phyloP scores from a whole-genome alignment of 1,140 invertebrate species.

The Macrosteles quadrilineatus region DNA sequence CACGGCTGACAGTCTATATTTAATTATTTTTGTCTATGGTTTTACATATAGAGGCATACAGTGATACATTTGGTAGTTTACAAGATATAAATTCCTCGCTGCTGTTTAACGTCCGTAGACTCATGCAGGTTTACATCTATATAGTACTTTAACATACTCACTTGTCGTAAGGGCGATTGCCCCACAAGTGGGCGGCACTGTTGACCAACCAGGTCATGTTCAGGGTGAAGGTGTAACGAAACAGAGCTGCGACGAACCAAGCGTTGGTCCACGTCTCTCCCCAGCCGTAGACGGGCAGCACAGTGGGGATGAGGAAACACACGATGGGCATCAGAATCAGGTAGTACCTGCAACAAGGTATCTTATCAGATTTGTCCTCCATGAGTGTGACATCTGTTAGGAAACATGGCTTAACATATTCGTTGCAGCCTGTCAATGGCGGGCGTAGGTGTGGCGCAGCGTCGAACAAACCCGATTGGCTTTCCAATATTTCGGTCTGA shows the following conservation, averaged over 20 bases:
- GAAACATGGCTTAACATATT: too few relatives aligned
- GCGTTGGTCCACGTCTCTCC: constrained; percentile 75
- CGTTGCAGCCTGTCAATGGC: too few relatives aligned
- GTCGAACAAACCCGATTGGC: too few relatives aligned
- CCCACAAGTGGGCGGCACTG: constrained; percentile 91
- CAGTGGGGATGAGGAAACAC: constrained; percentile 85
- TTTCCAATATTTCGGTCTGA: too few relatives aligned
- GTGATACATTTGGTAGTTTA: not conserved
- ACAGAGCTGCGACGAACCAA: constrained; percentile 79
- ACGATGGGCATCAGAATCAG: constrained; percentile 73
- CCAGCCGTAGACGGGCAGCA: constrained; percentile 83
- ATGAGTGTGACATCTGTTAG: too few relatives aligned
- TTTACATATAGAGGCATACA: too few relatives aligned
- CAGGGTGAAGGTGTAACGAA: constrained; percentile 84
- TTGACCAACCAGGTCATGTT: constrained; percentile 97
- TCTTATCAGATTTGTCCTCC: too few relatives aligned
- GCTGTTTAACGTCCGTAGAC: too few relatives aligned
- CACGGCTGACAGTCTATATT: too few relatives aligned
- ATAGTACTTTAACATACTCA: constrained; percentile 55
- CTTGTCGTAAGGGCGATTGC: constrained; percentile 89
- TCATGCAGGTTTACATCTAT: too few relatives aligned
- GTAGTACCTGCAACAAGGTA: constrained; percentile 80
- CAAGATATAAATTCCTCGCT: not conserved
- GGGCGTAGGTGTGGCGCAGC: too few relatives aligned
- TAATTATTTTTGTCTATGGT: too few relatives aligned